phyloP scores from a whole-genome alignment of 2,113 vertebrate genomes.

The Empidonax alnorum region DNA sequence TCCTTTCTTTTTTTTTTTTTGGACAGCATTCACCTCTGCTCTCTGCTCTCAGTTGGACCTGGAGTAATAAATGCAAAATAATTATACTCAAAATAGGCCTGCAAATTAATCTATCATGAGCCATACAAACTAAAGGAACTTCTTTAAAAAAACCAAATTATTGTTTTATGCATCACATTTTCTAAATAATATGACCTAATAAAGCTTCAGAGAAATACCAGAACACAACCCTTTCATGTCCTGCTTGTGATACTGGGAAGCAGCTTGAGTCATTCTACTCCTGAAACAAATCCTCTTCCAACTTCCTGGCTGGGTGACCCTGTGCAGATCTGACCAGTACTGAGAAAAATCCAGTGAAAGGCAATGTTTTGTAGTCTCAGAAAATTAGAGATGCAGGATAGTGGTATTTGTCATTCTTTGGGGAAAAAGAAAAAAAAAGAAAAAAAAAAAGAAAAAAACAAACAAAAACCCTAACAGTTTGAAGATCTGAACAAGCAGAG shows the following conservation, averaged over 20 bases:
- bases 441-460: not conserved
- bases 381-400: not conserved
- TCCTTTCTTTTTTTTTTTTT: not conserved
- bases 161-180: slow-evolving; percentile 12
- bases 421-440: not conserved
- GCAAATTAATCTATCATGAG: not conserved
- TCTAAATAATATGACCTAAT: not conserved
- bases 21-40: not conserved
- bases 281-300: not conserved
- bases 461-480: not conserved
- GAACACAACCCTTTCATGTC: not conserved
- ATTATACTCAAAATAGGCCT: not conserved
- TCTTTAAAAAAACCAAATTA: not conserved
- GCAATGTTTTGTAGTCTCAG: not conserved
- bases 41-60: not conserved
- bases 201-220: slow-evolving; percentile 9
- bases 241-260: not conserved
- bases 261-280: not conserved
- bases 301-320: not conserved
- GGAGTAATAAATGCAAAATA: slow-evolving; percentile 34
- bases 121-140: not conserved
- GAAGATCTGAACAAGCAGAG: not conserved
- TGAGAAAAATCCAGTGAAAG: not conserved
- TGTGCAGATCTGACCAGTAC: not conserved
- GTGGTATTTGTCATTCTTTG: not conserved